Percentiles rank a stretch among this genome's conserved stretches.
These are phyloP conservation scores for Plemyria rubiginata DNA, from an alignment of 2,888 invertebrate species.

Conservation along the genomic window DNA sequence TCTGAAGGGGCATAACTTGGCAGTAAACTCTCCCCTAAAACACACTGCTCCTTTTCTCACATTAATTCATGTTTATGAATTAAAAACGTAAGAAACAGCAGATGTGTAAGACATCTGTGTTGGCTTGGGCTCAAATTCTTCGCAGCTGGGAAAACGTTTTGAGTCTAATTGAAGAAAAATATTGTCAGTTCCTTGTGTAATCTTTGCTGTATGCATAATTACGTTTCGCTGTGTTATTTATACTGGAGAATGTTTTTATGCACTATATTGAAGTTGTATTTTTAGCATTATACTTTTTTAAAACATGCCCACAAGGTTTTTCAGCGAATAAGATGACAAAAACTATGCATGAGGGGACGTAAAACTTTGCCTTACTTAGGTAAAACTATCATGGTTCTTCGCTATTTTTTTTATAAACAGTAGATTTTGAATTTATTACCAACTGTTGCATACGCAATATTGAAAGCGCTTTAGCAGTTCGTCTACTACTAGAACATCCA, in stretches of 20 bases:
- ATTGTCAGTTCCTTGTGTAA: slow-evolving; percentile 33
- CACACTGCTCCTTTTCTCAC: slow-evolving; percentile 20
- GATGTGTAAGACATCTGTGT: slow-evolving; percentile 49
- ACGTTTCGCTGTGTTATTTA: slow-evolving; percentile 12
- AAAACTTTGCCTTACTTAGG: no score
- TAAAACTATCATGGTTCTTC: no score
- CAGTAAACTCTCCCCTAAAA: slow-evolving; percentile 17
- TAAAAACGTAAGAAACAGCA: slow-evolving; percentile 38
- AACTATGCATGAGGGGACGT: neutral
- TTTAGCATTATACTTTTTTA: neutral
- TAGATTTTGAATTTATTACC: no score
- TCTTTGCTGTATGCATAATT: slow-evolving; percentile 37
- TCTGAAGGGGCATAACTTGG: slow-evolving; percentile 19
- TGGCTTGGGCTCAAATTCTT: slow-evolving; percentile 48
- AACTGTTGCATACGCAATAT: no score
- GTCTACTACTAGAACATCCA: no score
- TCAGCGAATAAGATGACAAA: neutral
- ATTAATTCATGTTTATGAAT: slow-evolving; percentile 37
- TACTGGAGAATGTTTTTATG: slow-evolving; percentile 5
- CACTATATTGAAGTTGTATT: slow-evolving; percentile 2
- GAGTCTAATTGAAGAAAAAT: slow-evolving; percentile 48
- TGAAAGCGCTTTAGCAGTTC: no score
- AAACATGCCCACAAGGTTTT: no score
- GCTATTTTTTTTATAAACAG: no score
- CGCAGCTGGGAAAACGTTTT: slow-evolving; percentile 39